Percentiles rank a stretch among this genome's conserved stretches.
These are phyloP conservation scores for Cephus nigrinus DNA, from an alignment of 2,888 invertebrate species.

Conservation along the genomic window DNA sequence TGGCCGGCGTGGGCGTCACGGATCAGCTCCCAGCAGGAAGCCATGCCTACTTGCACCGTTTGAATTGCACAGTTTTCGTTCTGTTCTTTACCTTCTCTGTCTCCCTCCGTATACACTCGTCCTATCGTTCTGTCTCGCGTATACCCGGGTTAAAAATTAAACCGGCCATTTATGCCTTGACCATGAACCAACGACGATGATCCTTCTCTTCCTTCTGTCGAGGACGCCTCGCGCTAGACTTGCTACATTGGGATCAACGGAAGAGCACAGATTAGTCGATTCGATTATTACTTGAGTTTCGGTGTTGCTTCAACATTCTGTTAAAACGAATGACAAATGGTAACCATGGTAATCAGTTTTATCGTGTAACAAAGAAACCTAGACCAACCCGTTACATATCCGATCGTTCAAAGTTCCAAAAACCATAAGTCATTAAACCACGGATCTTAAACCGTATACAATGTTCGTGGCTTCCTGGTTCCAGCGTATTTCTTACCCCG, in stretches of 20 bases:
- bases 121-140: background rate
- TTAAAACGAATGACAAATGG: background rate
- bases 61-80: conserved; percentile 38
- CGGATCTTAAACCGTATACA: background rate
- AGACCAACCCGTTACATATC: background rate
- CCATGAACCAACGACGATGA: conserved; percentile 34
- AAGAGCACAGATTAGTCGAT: background rate
- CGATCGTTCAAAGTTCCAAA: background rate
- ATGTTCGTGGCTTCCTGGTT: background rate
- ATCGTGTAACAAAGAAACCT: background rate
- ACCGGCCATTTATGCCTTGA: conserved; percentile 38
- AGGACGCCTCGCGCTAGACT: conserved; percentile 9
- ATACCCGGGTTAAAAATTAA: conserved; percentile 37
- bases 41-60: conserved; percentile 48
- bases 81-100: conserved; percentile 14
- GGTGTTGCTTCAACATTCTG: background rate
- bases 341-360: background rate
- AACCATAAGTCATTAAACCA: background rate
- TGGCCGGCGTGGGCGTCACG: conserved; percentile 56
- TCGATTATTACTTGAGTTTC: background rate
- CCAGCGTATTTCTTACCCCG: background rate
- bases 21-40: conserved; percentile 57
- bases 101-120: background rate
- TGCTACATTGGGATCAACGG: background rate
- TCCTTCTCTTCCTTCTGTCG: conserved; percentile 11